These are phyloP conservation scores for Phalanger gymnotis DNA, from an alignment of 2,797 vertebrate genomes.

Conservation along the genomic window DNA sequence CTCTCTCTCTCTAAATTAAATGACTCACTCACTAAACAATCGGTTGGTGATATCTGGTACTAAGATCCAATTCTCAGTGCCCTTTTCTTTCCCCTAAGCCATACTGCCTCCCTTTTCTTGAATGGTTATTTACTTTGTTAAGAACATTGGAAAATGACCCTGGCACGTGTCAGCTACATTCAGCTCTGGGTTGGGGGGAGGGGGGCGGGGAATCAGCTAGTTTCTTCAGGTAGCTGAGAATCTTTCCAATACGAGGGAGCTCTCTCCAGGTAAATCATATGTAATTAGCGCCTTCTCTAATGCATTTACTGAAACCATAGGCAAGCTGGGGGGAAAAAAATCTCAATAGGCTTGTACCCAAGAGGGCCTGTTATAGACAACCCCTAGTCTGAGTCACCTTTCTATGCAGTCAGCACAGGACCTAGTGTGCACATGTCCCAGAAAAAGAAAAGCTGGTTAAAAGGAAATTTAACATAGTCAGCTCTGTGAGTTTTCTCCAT, in stretches of 20 bases:
- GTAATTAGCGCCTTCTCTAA: slow-evolving; percentile 51
- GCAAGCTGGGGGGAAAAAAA: not conserved
- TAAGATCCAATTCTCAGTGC: not conserved
- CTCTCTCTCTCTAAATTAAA: not conserved
- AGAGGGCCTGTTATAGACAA: slow-evolving; percentile 38
- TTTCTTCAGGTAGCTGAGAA: slow-evolving; percentile 27
- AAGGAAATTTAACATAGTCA: not conserved
- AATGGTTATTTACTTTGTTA: not conserved
- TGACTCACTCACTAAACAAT: not conserved
- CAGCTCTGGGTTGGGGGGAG: no score
- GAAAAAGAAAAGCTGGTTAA: not conserved
- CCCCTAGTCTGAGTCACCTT: slow-evolving; percentile 3
- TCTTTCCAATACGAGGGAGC: slow-evolving; percentile 35
- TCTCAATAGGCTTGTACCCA: slow-evolving; percentile 2
- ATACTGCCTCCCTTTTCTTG: not conserved
- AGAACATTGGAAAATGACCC: not conserved
- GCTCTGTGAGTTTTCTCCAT: not conserved
- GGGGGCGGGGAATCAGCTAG: not conserved
- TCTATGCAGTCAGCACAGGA: slow-evolving; percentile 1
- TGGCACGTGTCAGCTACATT: not conserved
- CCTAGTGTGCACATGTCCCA: not conserved
- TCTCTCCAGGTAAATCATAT: slow-evolving; percentile 4
- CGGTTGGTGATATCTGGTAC: not conserved
- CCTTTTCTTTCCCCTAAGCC: not conserved
- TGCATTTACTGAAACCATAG: slow-evolving; percentile 18